These are phyloP conservation scores for Percopsis transmontana DNA, from an alignment of 2,113 vertebrate species.

Conservation along the genomic window DNA sequence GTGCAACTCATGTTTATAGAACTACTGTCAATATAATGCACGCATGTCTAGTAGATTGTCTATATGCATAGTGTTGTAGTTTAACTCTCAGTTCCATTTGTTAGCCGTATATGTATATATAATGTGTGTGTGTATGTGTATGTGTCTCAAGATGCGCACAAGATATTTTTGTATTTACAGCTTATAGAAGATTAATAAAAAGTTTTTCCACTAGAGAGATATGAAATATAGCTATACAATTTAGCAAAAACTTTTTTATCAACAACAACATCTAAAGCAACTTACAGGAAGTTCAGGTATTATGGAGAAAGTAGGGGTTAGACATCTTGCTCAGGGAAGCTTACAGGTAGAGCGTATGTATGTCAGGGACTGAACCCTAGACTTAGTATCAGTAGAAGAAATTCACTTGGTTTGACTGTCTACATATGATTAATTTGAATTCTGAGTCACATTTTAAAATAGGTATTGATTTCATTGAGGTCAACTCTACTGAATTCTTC, in stretches of 20 bases:
- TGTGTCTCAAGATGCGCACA: neutral
- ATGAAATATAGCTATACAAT: too few relatives aligned
- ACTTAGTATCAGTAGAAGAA: neutral
- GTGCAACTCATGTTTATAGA: conserved; percentile 15
- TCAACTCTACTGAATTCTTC: neutral
- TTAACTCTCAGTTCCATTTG: conserved; percentile 40
- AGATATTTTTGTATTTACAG: too few relatives aligned
- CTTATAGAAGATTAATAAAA: too few relatives aligned
- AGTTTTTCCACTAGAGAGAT: too few relatives aligned
- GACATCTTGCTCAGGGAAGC: too few relatives aligned
- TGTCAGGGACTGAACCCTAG: neutral
- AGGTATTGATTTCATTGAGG: neutral
- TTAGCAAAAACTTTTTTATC: too few relatives aligned
- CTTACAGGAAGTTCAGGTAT: too few relatives aligned
- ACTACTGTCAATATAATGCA: conserved; percentile 17
- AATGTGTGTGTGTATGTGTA: conserved; percentile 10
- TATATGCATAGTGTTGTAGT: conserved; percentile 32
- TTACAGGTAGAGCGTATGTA: neutral
- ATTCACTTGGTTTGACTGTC: neutral
- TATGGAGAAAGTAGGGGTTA: too few relatives aligned
- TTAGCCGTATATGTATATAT: conserved; percentile 10
- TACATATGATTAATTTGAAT: neutral
- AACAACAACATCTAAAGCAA: too few relatives aligned
- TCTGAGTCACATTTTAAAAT: neutral
- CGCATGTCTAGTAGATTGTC: conserved; percentile 44